These are phyloP conservation scores for Ptychoptera contaminata DNA, from an alignment of 2,888 invertebrate genomes.

Conservation along the genomic window DNA sequence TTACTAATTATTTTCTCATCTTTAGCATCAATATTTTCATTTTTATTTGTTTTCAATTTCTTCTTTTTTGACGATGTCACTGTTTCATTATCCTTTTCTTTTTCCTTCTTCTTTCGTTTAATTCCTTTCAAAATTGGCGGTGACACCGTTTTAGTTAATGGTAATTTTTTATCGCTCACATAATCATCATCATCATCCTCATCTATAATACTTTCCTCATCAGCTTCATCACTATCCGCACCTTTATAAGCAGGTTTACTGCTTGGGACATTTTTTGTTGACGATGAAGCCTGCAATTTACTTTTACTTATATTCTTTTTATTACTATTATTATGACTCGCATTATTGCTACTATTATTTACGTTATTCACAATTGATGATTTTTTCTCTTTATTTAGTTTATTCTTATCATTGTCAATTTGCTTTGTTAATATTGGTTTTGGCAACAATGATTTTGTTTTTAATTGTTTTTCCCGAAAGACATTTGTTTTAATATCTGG, in stretches of 20 bases:
- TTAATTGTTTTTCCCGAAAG: slow-evolving; percentile 32
- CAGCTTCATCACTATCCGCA: not conserved
- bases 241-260: not conserved
- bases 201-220: not conserved
- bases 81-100: slow-evolving; percentile 26
- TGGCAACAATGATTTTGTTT: slow-evolving; percentile 12
- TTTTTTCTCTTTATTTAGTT: slow-evolving; percentile 21
- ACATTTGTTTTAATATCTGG: slow-evolving; percentile 33
- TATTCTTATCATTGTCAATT: slow-evolving; percentile 2
- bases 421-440: slow-evolving; percentile 15
- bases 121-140: slow-evolving; percentile 3
- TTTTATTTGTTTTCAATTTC: not conserved
- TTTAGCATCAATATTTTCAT: not conserved
- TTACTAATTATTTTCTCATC: slow-evolving; percentile 8
- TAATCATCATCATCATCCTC: not conserved
- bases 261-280: not conserved
- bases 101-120: slow-evolving; percentile 25
- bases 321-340: not conserved
- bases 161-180: not conserved
- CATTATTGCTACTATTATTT: not conserved
- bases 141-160: slow-evolving; percentile 1
- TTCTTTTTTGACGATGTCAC: not conserved
- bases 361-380: slow-evolving; percentile 5
- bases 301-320: not conserved
- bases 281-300: not conserved